Evolutionary conservation across 2,888 invertebrate genomes (phyloP), one percentile per base, ranked within the genome.

Genomic region (Silvanus unidentatus): DNA sequence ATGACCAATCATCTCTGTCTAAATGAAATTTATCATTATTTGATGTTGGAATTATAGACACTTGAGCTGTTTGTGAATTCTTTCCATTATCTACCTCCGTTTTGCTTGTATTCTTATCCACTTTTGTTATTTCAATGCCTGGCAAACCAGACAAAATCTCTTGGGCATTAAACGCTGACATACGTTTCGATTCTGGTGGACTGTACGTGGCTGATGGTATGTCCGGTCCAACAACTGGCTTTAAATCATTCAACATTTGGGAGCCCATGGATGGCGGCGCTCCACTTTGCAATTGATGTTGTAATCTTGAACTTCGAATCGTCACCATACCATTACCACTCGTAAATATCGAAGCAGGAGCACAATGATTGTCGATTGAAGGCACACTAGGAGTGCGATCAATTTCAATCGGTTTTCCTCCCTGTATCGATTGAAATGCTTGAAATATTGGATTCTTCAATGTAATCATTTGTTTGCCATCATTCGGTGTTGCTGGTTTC

Each of bases 281-380:
- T 1, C 60, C 61, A 43, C 55, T 58, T 12, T 55, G 50, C 12
- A 64, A 42, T 40, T 61, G 61, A 28, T 65, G 64, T 38, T 65
- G 64, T 68, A 84, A 75, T 0, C 82, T 65, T 0, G 88, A 88
- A 69, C 88, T 88, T 9, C 89, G 74, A 40, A 89, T 90, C 0
- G 89, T 89, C 47, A 87, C 89, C 88, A 89, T 89, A 8, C 88
- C 88, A 59, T 83, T 81, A 49, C 82, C 83, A 52, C 80, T 81
- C 56, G 81, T 82, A 56, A 82, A 82, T 50, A 83, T 83, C 2
- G 82, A 79, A 2, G 81, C 81, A 40, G 81, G 81, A 44, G 79
- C 78, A 58, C 69, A 71, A 16, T 35, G 11, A 22, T 22, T 22
- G 8, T 32, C 22, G n/a, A n/a, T n/a, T n/a, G n/a, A n/a, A n/a